A percentile compares a stretch with the other conserved stretches of the same genome.
phyloP scores from a whole-genome alignment of 2,888 invertebrate species.

The Drosophila stalkeri region DNA sequence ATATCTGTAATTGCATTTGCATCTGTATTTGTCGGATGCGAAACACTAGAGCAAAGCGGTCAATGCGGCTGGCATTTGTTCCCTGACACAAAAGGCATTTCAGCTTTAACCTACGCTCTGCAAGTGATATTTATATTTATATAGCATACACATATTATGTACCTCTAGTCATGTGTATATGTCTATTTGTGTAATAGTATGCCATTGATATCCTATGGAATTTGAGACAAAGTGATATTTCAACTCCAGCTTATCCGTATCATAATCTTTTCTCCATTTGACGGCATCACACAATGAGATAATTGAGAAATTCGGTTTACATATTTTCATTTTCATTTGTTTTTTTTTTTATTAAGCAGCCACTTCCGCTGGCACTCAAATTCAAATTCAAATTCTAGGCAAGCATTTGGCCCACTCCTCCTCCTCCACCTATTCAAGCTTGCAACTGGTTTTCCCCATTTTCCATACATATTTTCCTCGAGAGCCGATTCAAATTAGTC shows the following conservation, averaged over 20 bases:
- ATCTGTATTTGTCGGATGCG: conserved; percentile 47
- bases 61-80: conserved; percentile 8
- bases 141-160: background rate
- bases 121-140: background rate
- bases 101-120: conserved; percentile 13
- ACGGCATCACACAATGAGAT: conserved; percentile 55
- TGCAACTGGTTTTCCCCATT: conserved; percentile 34
- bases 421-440: background rate
- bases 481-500: conserved; percentile 36
- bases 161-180: background rate
- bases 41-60: conserved; percentile 26
- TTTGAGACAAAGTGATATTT: background rate
- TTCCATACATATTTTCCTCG: conserved; percentile 24
- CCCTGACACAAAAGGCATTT: conserved; percentile 30
- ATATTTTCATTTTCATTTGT: conserved; percentile 13
- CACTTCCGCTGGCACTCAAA: conserved; percentile 70
- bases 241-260: conserved; percentile 24
- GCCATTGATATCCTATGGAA: background rate
- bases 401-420: conserved; percentile 26
- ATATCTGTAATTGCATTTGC: conserved; percentile 19
- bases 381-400: conserved; percentile 53
- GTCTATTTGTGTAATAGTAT: background rate
- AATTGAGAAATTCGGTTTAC: conserved; percentile 66
- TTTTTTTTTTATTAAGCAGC: conserved; percentile 62
- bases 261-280: conserved; percentile 33